These are phyloP conservation scores for Acrossocheilus fasciatus DNA, from an alignment of 2,797 vertebrate genomes.

Conservation along the genomic window DNA sequence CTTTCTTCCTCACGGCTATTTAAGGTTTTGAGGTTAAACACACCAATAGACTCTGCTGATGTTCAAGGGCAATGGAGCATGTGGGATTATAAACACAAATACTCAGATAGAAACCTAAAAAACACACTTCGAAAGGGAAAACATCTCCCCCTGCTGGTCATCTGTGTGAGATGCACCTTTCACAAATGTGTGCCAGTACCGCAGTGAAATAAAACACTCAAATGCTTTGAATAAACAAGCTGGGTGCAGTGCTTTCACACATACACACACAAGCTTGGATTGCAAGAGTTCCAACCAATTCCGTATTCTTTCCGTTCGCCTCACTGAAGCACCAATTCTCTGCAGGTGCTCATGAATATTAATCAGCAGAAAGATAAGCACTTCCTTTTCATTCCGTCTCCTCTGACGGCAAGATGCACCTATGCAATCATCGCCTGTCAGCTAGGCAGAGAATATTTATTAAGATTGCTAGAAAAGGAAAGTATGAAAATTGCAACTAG, in stretches of 20 bases:
- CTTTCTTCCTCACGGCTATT: not conserved
- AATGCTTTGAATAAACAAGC: constrained; percentile 46
- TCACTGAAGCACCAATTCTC: constrained; percentile 36
- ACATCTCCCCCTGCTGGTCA: constrained; percentile 56
- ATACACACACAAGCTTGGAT: constrained; percentile 21
- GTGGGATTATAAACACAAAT: constrained; percentile 22
- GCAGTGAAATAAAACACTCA: constrained; percentile 50
- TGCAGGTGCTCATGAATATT: constrained; percentile 64
- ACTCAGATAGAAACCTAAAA: not conserved
- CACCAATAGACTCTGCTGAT: constrained; percentile 6
- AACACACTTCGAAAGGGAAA: not conserved
- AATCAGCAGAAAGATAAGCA: constrained; percentile 54
- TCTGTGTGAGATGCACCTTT: constrained; percentile 9
- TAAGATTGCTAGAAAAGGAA: constrained; percentile 26
- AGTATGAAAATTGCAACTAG: constrained; percentile 42
- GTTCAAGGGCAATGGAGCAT: constrained; percentile 36
- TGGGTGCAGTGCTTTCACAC: constrained; percentile 16
- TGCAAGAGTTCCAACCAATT: constrained; percentile 25
- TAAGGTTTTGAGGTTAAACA: constrained; percentile 44
- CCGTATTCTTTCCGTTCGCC: constrained; percentile 20
- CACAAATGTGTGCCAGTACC: not conserved
- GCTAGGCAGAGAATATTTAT: constrained; percentile 47
- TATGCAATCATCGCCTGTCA: constrained; percentile 49
- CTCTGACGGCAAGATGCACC: constrained; percentile 50
- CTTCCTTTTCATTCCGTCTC: constrained; percentile 57